Conservation (phyloP, 2,888 invertebrate species). For the Thyatira batis region DNA sequence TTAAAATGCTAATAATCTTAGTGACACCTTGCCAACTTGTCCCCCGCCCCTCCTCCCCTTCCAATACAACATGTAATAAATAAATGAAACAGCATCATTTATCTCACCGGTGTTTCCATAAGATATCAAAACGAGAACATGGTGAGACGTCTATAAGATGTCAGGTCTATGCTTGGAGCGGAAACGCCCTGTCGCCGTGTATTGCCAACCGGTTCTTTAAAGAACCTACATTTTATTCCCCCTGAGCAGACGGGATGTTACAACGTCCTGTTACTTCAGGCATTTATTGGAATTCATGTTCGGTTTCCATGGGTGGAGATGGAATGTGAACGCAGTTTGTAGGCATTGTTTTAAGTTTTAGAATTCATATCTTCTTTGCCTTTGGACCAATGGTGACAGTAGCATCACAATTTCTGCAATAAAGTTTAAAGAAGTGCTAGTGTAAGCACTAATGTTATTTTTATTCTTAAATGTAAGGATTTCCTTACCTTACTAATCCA, state of each 20-base stretch:
- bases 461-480: too few relatives aligned
- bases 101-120: neutral
- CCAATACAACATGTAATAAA: neutral
- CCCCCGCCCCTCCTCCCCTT: too few relatives aligned
- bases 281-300: conserved; percentile 12
- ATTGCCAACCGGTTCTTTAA: conserved; percentile 16
- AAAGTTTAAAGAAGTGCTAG: too few relatives aligned
- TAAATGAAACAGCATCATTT: neutral
- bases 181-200: conserved; percentile 4
- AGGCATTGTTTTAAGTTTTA: too few relatives aligned
- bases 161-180: neutral
- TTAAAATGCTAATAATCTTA: too few relatives aligned
- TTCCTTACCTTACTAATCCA: too few relatives aligned
- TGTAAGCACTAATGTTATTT: too few relatives aligned
- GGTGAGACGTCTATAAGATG: neutral
- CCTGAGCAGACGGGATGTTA: conserved; percentile 4
- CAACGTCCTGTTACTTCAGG: conserved; percentile 17
- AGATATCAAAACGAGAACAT: neutral
- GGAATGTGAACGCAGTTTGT: neutral
- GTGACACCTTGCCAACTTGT: too few relatives aligned
- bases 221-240: conserved; percentile 35
- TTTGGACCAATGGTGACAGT: too few relatives aligned
- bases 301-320: conserved; percentile 1
- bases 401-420: neutral
- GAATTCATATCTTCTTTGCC: too few relatives aligned